These are phyloP conservation scores for Herminia tarsipennalis DNA, from an alignment of 2,888 invertebrate species.

Conservation along the genomic window DNA sequence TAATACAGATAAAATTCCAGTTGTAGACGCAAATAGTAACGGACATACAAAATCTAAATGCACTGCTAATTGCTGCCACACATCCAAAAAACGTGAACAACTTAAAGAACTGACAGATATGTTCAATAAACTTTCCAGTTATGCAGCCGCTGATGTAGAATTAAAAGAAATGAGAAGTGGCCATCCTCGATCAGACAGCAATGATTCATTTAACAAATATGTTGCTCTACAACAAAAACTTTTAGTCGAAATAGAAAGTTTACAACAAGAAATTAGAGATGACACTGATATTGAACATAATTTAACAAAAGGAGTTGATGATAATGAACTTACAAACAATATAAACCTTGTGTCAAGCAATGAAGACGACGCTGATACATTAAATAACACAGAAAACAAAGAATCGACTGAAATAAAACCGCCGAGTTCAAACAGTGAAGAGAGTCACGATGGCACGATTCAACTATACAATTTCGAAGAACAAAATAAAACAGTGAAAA, in stretches of 20 bases:
- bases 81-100: slow-evolving; percentile 6
- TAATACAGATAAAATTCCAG: neutral
- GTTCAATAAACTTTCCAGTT: slow-evolving; percentile 8
- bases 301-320: neutral
- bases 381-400: neutral
- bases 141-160: slow-evolving; percentile 29
- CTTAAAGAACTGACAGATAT: slow-evolving; percentile 12
- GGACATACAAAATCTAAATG: neutral
- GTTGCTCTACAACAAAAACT: slow-evolving; percentile 57
- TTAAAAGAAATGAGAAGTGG: slow-evolving; percentile 22
- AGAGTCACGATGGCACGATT: slow-evolving; percentile 12
- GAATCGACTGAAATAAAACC: neutral
- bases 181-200: slow-evolving; percentile 21
- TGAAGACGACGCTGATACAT: neutral
- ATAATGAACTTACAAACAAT: neutral
- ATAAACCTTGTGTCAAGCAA: neutral
- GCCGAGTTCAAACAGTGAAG: slow-evolving; percentile 4
- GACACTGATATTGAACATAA: neutral
- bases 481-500: slow-evolving; percentile 20
- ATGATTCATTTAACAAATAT: slow-evolving; percentile 53
- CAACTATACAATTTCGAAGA: slow-evolving; percentile 16
- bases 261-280: slow-evolving; percentile 7
- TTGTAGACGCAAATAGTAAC: neutral
- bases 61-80: neutral
- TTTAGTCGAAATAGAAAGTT: slow-evolving; percentile 47